Evolutionary conservation across 1,140 invertebrate genomes (phyloP).

Genomic region (Phocides pigmalion): DNA sequence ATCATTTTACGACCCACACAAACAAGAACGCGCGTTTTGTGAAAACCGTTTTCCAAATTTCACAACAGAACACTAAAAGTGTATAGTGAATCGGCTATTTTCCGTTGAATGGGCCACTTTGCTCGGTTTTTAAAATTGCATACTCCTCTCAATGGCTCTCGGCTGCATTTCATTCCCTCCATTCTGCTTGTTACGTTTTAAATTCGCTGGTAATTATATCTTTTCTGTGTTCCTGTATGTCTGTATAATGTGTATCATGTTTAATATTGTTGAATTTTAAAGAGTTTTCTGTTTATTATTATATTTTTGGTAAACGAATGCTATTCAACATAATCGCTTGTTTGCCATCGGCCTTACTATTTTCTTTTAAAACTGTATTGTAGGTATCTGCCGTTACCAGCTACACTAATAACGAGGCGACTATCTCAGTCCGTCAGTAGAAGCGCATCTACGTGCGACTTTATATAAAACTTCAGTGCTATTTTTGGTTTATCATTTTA

Average conservation of each 20-base stretch:
- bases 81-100: constrained; percentile 32
- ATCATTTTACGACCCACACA: too few relatives aligned
- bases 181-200: constrained; percentile 39
- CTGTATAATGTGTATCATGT: constrained; percentile 20
- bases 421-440: too few relatives aligned
- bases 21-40: too few relatives aligned
- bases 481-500: too few relatives aligned
- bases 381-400: too few relatives aligned
- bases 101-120: constrained; percentile 41
- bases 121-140: constrained; percentile 40
- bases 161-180: constrained; percentile 37
- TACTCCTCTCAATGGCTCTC: constrained; percentile 35
- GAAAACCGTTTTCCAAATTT: neutral
- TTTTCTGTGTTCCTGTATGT: constrained; percentile 4
- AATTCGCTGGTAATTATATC: constrained; percentile 38
- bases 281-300: neutral
- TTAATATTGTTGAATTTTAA: neutral
- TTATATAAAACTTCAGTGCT: too few relatives aligned
- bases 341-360: too few relatives aligned
- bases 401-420: too few relatives aligned
- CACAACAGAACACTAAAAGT: constrained; percentile 8
- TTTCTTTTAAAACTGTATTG: too few relatives aligned
- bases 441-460: too few relatives aligned
- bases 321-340: too few relatives aligned
- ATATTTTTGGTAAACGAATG: neutral